These are phyloP conservation scores for Lucilia sericata DNA, from an alignment of 1,140 invertebrate species.

Conservation along the genomic window DNA sequence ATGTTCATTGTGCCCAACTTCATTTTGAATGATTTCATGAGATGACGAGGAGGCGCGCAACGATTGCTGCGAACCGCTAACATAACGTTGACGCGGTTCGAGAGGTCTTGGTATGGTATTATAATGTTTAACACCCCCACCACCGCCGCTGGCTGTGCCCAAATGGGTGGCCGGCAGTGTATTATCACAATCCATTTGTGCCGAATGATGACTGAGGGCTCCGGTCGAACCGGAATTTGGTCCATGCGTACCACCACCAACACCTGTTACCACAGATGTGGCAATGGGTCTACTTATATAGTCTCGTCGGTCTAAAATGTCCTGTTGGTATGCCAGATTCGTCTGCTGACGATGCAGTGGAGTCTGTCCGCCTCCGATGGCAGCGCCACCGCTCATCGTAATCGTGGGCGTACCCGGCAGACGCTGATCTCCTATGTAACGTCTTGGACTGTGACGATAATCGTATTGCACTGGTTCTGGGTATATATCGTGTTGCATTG, in stretches of 20 bases:
- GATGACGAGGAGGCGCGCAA: conserved; percentile 61
- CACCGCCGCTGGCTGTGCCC: conserved; percentile 32
- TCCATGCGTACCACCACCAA: conserved; percentile 34
- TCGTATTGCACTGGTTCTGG: conserved; percentile 60
- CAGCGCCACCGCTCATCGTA: conserved; percentile 26
- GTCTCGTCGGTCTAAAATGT: conserved; percentile 68
- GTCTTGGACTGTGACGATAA: conserved; percentile 64
- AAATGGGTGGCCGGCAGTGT: conserved; percentile 36
- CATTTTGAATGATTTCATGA: conserved; percentile 64
- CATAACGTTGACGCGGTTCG: conserved; percentile 62
- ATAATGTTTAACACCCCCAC: conserved; percentile 54
- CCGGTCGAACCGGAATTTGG: conserved; percentile 35
- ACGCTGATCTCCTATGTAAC: conserved; percentile 64
- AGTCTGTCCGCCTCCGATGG: conserved; percentile 53
- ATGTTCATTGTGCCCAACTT: conserved; percentile 73
- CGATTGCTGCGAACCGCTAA: conserved; percentile 63
- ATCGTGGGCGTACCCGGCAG: conserved; percentile 58
- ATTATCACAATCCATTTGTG: conserved; percentile 49
- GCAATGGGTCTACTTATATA: conserved; percentile 64
- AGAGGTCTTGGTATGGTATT: conserved; percentile 63
- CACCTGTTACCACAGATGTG: conserved; percentile 50
- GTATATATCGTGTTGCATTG: conserved; percentile 58
- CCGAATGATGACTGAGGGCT: conserved; percentile 45
- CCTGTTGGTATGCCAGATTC: conserved; percentile 66
- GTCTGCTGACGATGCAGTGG: conserved; percentile 59